Conservation (phyloP, 37 sponge, comb jelly and placozoan species). For the Hormiphora californensis region DNA sequence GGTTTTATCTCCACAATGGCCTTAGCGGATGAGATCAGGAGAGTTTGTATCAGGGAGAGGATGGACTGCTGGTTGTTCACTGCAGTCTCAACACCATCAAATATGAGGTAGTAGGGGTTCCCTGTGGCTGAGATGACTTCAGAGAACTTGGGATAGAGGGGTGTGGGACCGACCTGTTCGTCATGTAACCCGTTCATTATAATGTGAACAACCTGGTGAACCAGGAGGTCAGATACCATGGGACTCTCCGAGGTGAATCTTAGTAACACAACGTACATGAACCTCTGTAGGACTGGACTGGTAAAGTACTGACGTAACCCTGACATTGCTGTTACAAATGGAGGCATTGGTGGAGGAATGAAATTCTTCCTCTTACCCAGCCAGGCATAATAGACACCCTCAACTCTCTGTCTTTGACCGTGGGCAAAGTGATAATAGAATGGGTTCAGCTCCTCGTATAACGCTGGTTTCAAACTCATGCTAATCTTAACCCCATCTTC, state of each 20-base stretch:
- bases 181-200: constrained; percentile 34
- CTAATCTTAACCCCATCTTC: constrained; percentile 36
- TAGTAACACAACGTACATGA: constrained; percentile 33
- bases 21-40: neutral
- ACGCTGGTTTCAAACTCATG: constrained; percentile 4
- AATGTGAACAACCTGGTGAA: constrained; percentile 37
- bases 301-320: neutral
- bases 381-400: neutral
- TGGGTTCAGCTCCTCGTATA: constrained; percentile 27
- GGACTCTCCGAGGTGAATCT: constrained; percentile 2
- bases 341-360: constrained; percentile 14
- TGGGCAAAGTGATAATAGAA: constrained; percentile 42
- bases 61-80: neutral
- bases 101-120: neutral
- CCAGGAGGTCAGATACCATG: constrained; percentile 31
- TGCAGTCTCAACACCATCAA: too few relatives aligned
- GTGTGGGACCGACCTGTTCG: neutral
- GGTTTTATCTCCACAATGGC: constrained; percentile 6
- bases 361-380: neutral
- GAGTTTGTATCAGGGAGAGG: neutral
- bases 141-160: neutral
- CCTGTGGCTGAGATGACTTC: neutral
- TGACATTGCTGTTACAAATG: neutral
- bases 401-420: constrained; percentile 31
- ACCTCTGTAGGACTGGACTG: constrained; percentile 29